Conservation (phyloP, 2,888 invertebrate genomes). For the Sylvicola cinctus region DNA sequence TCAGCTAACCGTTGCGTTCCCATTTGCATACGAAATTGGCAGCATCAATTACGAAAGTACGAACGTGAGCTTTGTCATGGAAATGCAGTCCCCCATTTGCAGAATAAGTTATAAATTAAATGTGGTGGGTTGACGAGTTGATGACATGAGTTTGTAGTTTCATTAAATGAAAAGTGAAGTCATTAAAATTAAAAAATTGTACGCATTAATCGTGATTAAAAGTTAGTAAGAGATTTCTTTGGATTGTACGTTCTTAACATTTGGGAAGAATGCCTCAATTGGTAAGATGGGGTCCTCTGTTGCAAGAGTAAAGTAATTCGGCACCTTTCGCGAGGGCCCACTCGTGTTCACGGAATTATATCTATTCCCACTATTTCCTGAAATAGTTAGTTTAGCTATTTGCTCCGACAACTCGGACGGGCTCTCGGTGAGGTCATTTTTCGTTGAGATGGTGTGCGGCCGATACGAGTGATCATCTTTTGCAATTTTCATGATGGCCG, state of each 20-base stretch:
- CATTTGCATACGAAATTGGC: too few species aligned
- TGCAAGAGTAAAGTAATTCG: conserved; percentile 49
- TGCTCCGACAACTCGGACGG: conserved; percentile 38
- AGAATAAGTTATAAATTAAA: too few species aligned
- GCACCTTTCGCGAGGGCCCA: conserved; percentile 33
- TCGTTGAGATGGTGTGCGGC: not conserved
- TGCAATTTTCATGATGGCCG: conserved; percentile 35
- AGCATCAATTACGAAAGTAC: too few species aligned
- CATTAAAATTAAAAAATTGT: not conserved
- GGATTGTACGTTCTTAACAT: conserved; percentile 36
- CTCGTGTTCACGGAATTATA: conserved; percentile 43
- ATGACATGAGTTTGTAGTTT: too few species aligned
- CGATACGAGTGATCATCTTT: conserved; percentile 10
- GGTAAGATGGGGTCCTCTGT: conserved; percentile 63
- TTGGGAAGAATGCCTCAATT: conserved; percentile 62
- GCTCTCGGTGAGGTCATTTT: conserved; percentile 14
- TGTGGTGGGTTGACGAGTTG: too few species aligned
- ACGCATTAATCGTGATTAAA: not conserved
- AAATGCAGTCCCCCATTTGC: too few species aligned
- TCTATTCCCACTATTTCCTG: conserved; percentile 47
- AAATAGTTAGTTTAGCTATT: conserved; percentile 51
- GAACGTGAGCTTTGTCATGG: too few species aligned
- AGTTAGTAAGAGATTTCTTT: not conserved
- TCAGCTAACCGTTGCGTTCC: too few species aligned
- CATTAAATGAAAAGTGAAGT: too few species aligned